Evolutionary conservation across 1,140 invertebrate genomes (phyloP), one percentile per base, ranked within the genome.

Genomic region (Formica exsecta): DNA sequence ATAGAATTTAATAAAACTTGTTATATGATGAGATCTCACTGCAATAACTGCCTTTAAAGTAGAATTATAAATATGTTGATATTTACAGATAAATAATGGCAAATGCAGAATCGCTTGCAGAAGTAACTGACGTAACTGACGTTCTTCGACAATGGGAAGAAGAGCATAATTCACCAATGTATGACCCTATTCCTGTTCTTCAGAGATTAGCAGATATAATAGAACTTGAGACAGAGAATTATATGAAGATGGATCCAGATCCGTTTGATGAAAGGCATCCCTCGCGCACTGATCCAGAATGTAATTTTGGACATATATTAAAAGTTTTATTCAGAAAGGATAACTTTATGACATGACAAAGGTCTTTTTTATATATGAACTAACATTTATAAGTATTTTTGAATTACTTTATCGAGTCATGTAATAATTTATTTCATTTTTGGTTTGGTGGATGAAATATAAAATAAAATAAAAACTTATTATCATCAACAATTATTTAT

Each of bases 211-310:
- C 97, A 29, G 97, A 98, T 94, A 97, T 98, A 86, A 97, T 98
- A 93, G 98, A 98, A 95, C 94, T 96, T 3, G 98, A 98, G 95
- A 97, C 97, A 80, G 98, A 99, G 94, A 97, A 97, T 85, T 99
- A 99, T 93, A 96, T 98, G 92, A 99, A 99, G 95, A 98, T 98
- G 96, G 98, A 99, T 96, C 99, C 98, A 0, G 99, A 99, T 95
- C 99, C 99, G 0, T 98, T 99, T 95, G 99, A 99, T 96, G 98
- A 99, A 93, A 95, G 99, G 74, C 99, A 99, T 96, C 99, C 99
- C 13, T 98, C 98, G 48, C 95, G 98, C 76, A 97, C 98, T 0
- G 98, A 99, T 96, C 99, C 99, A 2, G 97, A 98, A 68, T 99
- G 98, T 93, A 97, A 97, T 65, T 96, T 99, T 83, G 99, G 99